Conservation (phyloP, 2,113 vertebrate species). For the Rattus norvegicus region DNA sequence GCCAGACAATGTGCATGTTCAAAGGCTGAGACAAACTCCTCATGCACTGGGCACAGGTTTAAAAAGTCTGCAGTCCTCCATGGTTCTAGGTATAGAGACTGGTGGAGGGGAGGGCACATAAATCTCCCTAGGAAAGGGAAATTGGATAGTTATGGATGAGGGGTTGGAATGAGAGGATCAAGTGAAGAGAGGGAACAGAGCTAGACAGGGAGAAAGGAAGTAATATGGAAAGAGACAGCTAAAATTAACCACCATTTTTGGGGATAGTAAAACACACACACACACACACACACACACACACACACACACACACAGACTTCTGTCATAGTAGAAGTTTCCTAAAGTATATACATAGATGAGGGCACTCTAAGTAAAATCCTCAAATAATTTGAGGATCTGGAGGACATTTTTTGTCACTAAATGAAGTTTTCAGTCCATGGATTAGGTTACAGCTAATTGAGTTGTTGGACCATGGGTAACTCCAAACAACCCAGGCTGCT, state of each 20-base stretch:
- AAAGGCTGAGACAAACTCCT: neutral
- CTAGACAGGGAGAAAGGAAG: neutral
- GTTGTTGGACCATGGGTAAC: neutral
- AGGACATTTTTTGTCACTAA: neutral
- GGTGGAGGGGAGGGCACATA: neutral
- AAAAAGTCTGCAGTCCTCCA: neutral
- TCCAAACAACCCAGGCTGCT: neutral
- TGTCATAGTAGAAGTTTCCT: neutral
- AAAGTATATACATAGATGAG: no score
- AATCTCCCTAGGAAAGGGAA: neutral
- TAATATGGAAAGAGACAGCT: neutral
- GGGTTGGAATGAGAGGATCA: neutral
- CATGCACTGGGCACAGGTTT: neutral
- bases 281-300: no score
- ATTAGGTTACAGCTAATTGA: neutral
- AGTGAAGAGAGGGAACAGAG: neutral
- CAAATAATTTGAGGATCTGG: neutral
- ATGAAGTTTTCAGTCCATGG: neutral
- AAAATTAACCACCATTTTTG: neutral
- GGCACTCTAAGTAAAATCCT: neutral
- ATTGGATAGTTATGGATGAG: neutral
- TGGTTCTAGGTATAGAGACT: neutral
- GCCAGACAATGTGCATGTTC: neutral
- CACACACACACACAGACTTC: no score
- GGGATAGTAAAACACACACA: neutral